Percentiles rank a stretch among this genome's conserved stretches.
Evolutionary conservation across 2,888 invertebrate species (phyloP).

Genomic region (Clepsis dumicolana): DNA sequence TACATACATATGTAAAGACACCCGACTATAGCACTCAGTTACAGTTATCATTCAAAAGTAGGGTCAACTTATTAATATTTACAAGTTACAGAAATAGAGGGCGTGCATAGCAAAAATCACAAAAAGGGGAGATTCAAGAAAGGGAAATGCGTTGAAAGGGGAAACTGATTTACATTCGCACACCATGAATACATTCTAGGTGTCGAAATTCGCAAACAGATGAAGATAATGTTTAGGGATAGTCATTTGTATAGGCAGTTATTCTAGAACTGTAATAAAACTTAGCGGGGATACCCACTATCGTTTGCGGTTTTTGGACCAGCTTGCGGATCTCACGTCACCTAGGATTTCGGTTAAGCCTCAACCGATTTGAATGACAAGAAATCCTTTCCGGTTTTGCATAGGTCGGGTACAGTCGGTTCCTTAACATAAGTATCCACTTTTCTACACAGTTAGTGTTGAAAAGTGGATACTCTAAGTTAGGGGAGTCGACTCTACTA

Average conservation of each 20-base stretch:
- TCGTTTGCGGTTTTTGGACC: no score
- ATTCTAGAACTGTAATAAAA: not conserved
- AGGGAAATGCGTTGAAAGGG: constrained; percentile 29
- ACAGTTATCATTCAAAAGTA: constrained; percentile 25
- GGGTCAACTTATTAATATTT: constrained; percentile 42
- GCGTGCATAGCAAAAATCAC: constrained; percentile 40
- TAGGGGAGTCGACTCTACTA: no score
- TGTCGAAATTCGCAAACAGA: constrained; percentile 24
- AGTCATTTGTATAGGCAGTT: constrained; percentile 4
- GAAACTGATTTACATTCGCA: constrained; percentile 38
- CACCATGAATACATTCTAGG: constrained; percentile 39
- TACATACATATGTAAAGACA: not conserved
- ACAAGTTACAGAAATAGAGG: constrained; percentile 37
- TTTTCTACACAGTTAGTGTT: no score
- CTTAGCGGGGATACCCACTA: no score
- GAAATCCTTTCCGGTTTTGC: no score
- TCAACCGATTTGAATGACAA: no score
- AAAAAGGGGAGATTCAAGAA: constrained; percentile 36
- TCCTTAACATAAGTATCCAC: no score
- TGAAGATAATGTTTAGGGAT: constrained; percentile 16
- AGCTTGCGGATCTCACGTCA: no score
- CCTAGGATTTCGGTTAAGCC: no score
- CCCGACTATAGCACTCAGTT: not conserved
- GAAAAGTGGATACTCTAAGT: no score
- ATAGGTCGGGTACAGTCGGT: no score